Conservation (phyloP, 2,797 vertebrate species). For the Pangasius macronema region DNA sequence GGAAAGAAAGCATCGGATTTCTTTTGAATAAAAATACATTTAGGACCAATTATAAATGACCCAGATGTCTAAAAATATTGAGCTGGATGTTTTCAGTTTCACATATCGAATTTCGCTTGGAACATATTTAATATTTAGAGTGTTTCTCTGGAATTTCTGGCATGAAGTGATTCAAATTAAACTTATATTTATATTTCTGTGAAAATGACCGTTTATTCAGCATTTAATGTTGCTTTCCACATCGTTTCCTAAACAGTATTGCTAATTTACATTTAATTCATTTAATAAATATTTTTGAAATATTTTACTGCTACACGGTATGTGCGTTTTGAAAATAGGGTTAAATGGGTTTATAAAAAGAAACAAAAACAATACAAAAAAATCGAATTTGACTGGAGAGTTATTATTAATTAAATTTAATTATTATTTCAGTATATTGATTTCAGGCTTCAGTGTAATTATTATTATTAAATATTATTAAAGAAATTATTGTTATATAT, state of each 20-base stretch:
- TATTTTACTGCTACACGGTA: background rate
- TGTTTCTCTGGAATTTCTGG: background rate
- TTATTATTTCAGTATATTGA: too few species aligned
- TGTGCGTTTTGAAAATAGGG: background rate
- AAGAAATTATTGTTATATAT: too few species aligned
- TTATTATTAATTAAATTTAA: background rate
- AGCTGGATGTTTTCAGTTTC: background rate
- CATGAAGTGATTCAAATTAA: background rate
- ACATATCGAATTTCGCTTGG: background rate
- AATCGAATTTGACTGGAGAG: background rate
- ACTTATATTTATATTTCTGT: background rate
- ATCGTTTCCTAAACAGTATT: background rate
- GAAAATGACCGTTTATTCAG: background rate
- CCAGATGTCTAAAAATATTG: background rate
- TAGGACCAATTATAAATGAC: background rate
- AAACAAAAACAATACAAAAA: background rate
- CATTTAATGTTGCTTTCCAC: background rate
- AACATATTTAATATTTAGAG: background rate
- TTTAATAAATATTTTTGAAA: background rate
- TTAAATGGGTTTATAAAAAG: background rate
- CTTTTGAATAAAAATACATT: background rate
- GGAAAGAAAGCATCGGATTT: background rate
- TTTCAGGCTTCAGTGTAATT: too few species aligned
- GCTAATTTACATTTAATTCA: background rate
- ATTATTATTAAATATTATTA: too few species aligned